A percentile compares a stretch with the other conserved stretches of the same genome.
phyloP scores from a whole-genome alignment of 2,888 invertebrate genomes.

The Clunio marinus region DNA sequence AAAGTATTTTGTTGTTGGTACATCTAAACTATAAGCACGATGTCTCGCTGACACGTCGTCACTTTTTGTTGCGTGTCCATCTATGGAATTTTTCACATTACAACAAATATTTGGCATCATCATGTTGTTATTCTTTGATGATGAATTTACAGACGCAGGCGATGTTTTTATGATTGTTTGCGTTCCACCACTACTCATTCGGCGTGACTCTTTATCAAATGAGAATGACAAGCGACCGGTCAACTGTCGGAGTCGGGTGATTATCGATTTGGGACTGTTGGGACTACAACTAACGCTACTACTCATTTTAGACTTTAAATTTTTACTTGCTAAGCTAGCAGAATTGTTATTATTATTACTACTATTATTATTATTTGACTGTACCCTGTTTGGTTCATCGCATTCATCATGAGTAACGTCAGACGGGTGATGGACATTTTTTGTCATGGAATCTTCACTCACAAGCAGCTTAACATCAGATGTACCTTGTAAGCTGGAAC shows the following conservation, averaged over 20 bases:
- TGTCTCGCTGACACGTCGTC: conserved; percentile 43
- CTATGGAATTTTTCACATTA: conserved; percentile 11
- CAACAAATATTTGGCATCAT: conserved; percentile 26
- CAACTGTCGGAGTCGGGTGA: conserved; percentile 50
- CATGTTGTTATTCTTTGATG: conserved; percentile 40
- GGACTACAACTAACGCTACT: conserved; percentile 13
- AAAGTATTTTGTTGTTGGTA: conserved; percentile 46
- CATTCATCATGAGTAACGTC: not conserved
- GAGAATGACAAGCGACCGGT: conserved; percentile 51
- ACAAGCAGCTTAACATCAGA: conserved; percentile 23
- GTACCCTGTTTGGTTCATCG: conserved; percentile 30
- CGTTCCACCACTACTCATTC: conserved; percentile 42
- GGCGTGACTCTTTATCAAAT: conserved; percentile 50
- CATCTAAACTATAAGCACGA: conserved; percentile 51
- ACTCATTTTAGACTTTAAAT: not conserved
- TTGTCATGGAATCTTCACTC: not conserved
- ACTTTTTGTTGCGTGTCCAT: not conserved
- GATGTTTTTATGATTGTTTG: conserved; percentile 14
- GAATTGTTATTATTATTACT: too few species aligned
- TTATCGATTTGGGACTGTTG: conserved; percentile 46
- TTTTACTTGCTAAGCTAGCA: conserved; percentile 13
- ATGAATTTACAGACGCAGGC: not conserved
- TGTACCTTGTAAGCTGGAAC: not conserved
- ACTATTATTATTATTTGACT: conserved; percentile 32
- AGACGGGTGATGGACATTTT: not conserved